phyloP scores from a whole-genome alignment of 2,888 invertebrate species.

The Macrosiphum euphorbiae region DNA sequence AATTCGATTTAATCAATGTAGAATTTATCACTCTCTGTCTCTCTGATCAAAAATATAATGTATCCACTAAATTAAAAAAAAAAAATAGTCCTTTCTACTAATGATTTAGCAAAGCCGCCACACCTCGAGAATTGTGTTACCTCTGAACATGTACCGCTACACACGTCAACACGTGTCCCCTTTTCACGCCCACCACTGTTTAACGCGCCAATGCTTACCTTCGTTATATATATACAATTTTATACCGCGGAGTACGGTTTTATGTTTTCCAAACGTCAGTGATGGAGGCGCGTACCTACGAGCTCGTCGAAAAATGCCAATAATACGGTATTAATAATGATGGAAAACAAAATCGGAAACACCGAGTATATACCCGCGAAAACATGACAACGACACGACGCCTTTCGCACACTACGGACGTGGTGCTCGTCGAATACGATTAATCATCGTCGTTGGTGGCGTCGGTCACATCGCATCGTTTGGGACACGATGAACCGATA shows the following conservation, averaged over 20 bases:
- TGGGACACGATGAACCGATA: neutral
- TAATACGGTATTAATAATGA: neutral
- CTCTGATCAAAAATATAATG: neutral
- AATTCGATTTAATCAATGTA: neutral
- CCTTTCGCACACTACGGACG: neutral
- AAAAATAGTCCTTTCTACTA: neutral
- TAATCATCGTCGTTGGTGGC: slow-evolving; percentile 24
- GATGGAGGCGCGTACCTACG: neutral
- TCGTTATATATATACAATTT: too few species aligned
- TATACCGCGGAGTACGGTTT: neutral
- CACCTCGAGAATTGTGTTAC: neutral
- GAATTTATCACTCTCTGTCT: neutral
- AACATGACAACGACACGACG: neutral
- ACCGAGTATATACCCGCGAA: too few species aligned
- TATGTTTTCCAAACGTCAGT: neutral
- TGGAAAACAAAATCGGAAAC: neutral
- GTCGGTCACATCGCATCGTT: neutral
- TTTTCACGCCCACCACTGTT: neutral
- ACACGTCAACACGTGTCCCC: neutral
- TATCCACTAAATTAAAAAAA: neutral
- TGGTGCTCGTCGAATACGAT: slow-evolving; percentile 20
- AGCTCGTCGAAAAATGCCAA: neutral
- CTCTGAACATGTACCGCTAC: neutral
- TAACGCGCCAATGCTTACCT: neutral
- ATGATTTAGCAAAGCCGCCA: neutral